Base-by-base conservation (phyloP, 2,797 vertebrate genomes). In the Oreortyx pictus region DNA sequence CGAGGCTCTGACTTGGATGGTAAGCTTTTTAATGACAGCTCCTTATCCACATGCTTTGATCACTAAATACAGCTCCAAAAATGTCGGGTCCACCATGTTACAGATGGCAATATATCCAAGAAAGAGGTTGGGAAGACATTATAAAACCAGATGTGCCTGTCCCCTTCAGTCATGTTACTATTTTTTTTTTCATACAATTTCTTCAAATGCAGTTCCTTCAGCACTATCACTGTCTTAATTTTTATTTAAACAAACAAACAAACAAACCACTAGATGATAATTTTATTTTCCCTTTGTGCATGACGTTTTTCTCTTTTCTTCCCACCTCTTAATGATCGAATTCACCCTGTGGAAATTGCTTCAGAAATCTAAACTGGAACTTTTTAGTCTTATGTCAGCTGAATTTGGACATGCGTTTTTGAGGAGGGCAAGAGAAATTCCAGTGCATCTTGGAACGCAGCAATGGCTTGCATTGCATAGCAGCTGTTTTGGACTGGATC, bases 211-310 rank as follows among this genome's bases (percentile, higher is more conserved):
- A 54, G 25, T 56, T 61, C 76, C 49, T 86, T 94, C 75, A 82
- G 92, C 93, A 90, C 92, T 95, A 89, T 96, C 7, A 54, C 95
- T 84, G 91, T 96, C 94, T 96, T 96, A 90, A 82, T n/a, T 80
- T 27, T 29, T 47, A 47, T 41, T 71, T 56, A 25, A 25, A 31
- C 37, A 77, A 66, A 88, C 57, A 62, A 64, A 31, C 61, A 62
- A 62, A 43, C 39, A 64, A 94, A 98, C 97, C 97, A 98, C 97
- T 98, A 98, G 92, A 92, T 88, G 92, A 92, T 88, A 54, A 20
- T 91, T 72, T 86, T 74, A 44, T 74, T 94, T 95, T 92, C 81
- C 67, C 59, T 66, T 78, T 39, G 3, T 43, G 29, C 82, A 13
- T 50, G 91, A 24, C 77, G 11, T 83, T 78, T 93, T 89, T 60